Base-by-base conservation (phyloP, 2,888 invertebrate species). In the Tetramorium bicarinatum region DNA sequence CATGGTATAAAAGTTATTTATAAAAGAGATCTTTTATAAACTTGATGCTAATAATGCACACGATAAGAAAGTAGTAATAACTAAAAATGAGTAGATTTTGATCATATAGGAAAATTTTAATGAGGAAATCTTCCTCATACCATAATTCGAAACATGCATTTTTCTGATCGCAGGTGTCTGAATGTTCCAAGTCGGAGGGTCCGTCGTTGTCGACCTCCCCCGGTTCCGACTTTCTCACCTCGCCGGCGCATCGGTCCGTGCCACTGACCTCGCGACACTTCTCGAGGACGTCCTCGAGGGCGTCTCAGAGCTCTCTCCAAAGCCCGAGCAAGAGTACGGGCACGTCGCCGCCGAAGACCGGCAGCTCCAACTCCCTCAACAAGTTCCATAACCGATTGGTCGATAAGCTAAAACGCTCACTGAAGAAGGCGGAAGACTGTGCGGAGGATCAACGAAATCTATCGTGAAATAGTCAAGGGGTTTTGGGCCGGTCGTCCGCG, bases 371-470 rank as follows among this genome's bases (percentile, higher is more conserved):
- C 89, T 96, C 96, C 91, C 94, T 97, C 87, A 97, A 97, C 95
- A 97, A 97, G 95, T 97, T 97, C 95, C 97, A 97, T 96, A 97
- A 96, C 95, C 96, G 97, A 93, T 96, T 97, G 94, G 96, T 98
- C 95, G 97, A 97, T 95, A 97, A 97, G 95, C 95, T 98, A 95
- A 97, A 97, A 95, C 96, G 96, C 87, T 97, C 97, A 89, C 95
- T 97, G 92, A 96, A 96, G 90, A 96, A 95, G 89, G 96, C 95
- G 84, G 95, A 96, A 88, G 95, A 96, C 90, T 95, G 95, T 89
- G 96, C 96, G 72, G 95, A 95, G 83, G 95, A 95, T 67, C 95
- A 94, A 91, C 92, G 95, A 64, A 95, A 95, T 85, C 91, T 95
- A 76, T 95, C 95, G 93, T 95, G 95, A 95, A 93, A 94, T 89